Evolutionary conservation across 2,797 vertebrate species (phyloP), one percentile per base, ranked within the genome.

Genomic region (Toxotes lorentzi): DNA sequence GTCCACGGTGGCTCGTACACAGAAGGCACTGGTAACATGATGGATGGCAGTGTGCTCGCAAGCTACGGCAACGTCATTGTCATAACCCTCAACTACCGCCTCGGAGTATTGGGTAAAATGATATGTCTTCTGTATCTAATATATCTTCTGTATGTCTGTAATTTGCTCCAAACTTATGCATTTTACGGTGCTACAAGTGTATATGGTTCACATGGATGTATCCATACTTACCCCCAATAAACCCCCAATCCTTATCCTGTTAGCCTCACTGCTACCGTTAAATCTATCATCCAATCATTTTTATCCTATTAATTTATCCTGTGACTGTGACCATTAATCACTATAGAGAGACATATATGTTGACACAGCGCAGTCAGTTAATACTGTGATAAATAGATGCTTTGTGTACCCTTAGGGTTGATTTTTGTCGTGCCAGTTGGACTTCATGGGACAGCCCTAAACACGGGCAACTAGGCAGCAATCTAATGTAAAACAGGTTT

Each of bases 11-110:
- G 97, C 21, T 99, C 98, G 0, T 99, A 98, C 81, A 97, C 97
- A 85, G 98, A 98, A 73, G 97, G 98, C 7, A 98, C 97, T 0
- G 98, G 97, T 1, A 99, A 99, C 85, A 97, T 98, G 96, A 96
- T 99, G 30, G 98, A 99, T 47, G 98, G 97, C 64, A 99, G 97
- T 73, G 95, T 98, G 73, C 93, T 99, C 0, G 96, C 97, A 7
- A 99, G 97, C 91, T 98, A 99, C 1, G 98, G 98, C 62, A 97
- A 97, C 30, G 97, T 98, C 85, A 98, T 99, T 60, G 97, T 99
- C 79, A 89, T 99, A 79, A 99, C 97, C 27, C 90, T 99, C 65
- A 99, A 99, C 95, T 99, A 99, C 90, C 95, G 98, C 48, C 95
- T 99, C 14, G 98, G 98, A 6, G 94, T 99, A 53, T 87, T 99